A percentile compares a stretch with the other conserved stretches of the same genome.
Evolutionary conservation across 2,113 vertebrate genomes (phyloP).

Genomic region (Ifrita kowaldi): DNA sequence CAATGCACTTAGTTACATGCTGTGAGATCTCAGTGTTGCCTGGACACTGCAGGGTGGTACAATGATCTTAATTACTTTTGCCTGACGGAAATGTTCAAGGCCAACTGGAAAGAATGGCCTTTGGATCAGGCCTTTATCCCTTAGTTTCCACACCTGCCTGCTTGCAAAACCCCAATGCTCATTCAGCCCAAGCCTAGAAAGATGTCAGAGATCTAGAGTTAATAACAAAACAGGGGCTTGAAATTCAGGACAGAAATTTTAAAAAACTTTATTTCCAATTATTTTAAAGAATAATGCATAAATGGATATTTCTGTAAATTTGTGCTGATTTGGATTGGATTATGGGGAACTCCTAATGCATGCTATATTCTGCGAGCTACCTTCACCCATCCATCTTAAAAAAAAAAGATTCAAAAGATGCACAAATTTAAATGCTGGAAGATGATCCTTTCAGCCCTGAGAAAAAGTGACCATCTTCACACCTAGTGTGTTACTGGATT

Average conservation of each 20-base stretch:
- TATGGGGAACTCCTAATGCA: neutral
- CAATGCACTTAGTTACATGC: neutral
- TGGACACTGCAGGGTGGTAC: neutral
- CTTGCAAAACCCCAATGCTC: neutral
- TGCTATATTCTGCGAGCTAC: neutral
- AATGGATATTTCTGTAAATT: neutral
- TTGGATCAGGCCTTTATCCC: neutral
- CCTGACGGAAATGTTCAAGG: neutral
- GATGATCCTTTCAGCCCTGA: neutral
- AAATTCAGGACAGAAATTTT: neutral
- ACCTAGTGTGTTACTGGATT: neutral
- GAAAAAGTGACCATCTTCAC: neutral
- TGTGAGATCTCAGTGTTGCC: neutral
- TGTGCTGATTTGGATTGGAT: neutral
- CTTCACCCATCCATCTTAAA: neutral
- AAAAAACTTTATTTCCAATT: neutral
- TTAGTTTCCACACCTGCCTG: neutral
- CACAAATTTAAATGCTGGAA: neutral
- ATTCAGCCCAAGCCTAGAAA: neutral
- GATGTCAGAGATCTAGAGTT: neutral
- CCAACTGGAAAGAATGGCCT: neutral
- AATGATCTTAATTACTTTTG: neutral
- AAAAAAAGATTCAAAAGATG: neutral
- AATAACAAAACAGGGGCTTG: neutral
- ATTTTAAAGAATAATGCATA: neutral